These are phyloP conservation scores for Tadarida brasiliensis DNA, from an alignment of 2,797 vertebrate genomes.

Conservation along the genomic window DNA sequence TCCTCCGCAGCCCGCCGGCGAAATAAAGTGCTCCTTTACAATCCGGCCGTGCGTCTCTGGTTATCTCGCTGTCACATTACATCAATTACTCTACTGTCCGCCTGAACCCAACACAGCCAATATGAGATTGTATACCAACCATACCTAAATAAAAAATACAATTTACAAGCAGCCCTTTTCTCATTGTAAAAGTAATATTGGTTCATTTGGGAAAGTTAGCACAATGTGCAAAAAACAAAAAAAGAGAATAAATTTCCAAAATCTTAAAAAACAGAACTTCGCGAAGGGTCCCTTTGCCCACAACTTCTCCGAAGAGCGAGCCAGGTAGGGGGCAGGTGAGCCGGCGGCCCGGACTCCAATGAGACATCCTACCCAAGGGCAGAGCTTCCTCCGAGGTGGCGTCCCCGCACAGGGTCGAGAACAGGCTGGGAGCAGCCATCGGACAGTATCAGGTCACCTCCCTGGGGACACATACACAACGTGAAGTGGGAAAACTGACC, in stretches of 20 bases:
- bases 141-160: not conserved
- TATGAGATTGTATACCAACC: not conserved
- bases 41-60: too few relatives aligned
- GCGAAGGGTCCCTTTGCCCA: not conserved
- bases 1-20: too few relatives aligned
- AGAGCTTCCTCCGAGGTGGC: not conserved
- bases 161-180: not conserved
- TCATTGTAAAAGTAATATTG: conserved; percentile 22
- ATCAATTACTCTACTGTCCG: too few relatives aligned
- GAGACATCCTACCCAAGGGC: too few relatives aligned
- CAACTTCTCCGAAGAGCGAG: too few relatives aligned
- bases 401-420: not conserved
- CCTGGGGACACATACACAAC: conserved; percentile 78
- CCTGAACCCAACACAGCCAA: too few relatives aligned
- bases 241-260: conserved; percentile 26
- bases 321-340: too few relatives aligned
- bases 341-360: too few relatives aligned
- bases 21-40: too few relatives aligned
- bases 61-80: too few relatives aligned
- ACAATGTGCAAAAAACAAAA: not conserved
- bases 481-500: conserved; percentile 82
- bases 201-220: conserved; percentile 16
- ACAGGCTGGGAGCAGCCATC: conserved; percentile 58
- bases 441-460: conserved; percentile 39
- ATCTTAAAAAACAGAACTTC: too few relatives aligned